These are phyloP conservation scores for Hyperoplus lanceolatus DNA, from an alignment of 2,797 vertebrate species.

Conservation along the genomic window DNA sequence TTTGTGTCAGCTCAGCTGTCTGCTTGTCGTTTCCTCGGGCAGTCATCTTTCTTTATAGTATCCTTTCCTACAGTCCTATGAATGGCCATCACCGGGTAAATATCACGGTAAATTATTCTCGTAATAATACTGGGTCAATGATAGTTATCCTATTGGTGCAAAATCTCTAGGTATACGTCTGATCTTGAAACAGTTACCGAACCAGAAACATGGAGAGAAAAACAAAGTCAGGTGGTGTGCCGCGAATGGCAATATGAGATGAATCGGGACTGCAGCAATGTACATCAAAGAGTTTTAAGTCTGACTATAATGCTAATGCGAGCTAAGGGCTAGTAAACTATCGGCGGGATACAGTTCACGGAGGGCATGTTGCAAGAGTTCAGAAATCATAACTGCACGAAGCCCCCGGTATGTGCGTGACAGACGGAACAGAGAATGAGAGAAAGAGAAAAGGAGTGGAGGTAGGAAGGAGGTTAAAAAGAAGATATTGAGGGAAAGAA, in stretches of 20 bases:
- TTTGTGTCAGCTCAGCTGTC: conserved; percentile 60
- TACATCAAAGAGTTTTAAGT: conserved; percentile 26
- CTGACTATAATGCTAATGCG: not conserved
- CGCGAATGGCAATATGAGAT: not conserved
- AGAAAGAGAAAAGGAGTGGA: conserved; percentile 30
- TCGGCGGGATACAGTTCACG: not conserved
- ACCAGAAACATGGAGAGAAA: not conserved
- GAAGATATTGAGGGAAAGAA: conserved; percentile 29
- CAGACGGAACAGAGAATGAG: conserved; percentile 5
- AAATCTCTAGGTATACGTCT: fast-evolving
- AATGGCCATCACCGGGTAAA: conserved; percentile 2
- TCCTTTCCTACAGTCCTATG: conserved; percentile 10
- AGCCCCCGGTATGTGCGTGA: not conserved
- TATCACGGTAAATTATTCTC: not conserved
- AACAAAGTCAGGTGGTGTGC: not conserved
- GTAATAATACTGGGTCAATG: conserved; percentile 5
- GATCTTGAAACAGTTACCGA: not conserved
- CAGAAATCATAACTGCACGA: not conserved
- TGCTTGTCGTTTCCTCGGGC: conserved; percentile 46
- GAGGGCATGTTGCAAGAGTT: conserved; percentile 26
- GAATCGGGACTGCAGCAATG: not conserved
- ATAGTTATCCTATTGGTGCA: not conserved
- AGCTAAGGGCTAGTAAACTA: conserved; percentile 3
- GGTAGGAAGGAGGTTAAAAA: conserved; percentile 24
- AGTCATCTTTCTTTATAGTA: conserved; percentile 41